Conservation (phyloP, 2,113 vertebrate species). For the Eudyptes chrysolophus region DNA sequence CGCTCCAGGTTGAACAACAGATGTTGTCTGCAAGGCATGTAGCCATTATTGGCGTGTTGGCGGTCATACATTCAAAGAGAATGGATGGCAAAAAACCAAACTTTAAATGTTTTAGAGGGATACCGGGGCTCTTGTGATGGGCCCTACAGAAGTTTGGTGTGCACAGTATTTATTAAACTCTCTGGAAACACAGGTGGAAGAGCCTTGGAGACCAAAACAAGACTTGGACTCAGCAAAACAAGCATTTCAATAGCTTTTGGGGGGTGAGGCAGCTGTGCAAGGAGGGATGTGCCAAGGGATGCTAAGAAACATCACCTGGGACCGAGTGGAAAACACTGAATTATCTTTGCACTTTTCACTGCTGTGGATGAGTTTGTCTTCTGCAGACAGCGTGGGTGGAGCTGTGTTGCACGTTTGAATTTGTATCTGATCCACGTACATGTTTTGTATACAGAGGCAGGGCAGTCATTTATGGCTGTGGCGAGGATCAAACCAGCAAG, state of each 20-base stretch:
- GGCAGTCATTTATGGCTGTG: not conserved
- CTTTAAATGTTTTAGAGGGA: not conserved
- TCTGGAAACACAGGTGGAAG: not conserved
- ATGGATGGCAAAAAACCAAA: not conserved
- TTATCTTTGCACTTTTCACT: slow-evolving; percentile 23
- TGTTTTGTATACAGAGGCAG: not conserved
- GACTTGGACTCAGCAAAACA: not conserved
- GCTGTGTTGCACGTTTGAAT: not conserved
- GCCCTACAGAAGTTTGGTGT: not conserved
- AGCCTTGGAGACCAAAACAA: not conserved
- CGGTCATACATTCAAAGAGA: not conserved
- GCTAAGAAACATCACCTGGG: not conserved
- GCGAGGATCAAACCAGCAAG: not conserved
- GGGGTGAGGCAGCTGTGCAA: not conserved
- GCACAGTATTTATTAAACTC: not conserved
- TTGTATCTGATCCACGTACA: not conserved
- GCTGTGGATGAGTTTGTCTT: not conserved
- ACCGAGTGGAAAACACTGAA: not conserved
- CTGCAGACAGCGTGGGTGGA: not conserved
- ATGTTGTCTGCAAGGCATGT: not conserved
- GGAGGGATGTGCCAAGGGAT: not conserved
- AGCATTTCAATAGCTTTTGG: not conserved
- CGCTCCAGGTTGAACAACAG: not conserved
- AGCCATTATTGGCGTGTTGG: not conserved
- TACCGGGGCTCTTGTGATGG: not conserved